Evolutionary conservation across 1,140 invertebrate species (phyloP).

Genomic region (Thereuonema tuberculata): DNA sequence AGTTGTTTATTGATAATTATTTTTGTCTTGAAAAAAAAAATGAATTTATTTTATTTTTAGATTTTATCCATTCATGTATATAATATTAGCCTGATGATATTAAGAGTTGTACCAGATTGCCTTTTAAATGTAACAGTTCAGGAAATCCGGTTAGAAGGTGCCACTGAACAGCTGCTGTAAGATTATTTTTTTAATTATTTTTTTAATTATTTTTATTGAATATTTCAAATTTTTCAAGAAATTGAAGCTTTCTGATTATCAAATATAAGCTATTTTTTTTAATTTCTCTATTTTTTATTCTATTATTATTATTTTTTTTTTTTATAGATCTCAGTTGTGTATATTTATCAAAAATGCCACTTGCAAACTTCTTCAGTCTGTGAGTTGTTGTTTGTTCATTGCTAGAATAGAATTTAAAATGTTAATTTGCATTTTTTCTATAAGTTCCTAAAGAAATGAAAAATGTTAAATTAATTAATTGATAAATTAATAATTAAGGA

Average conservation of each 20-base stretch:
- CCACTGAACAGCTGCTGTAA: conserved; percentile 38
- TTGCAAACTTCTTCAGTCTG: conserved; percentile 36
- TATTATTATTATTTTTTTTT: too few species aligned
- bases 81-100: conserved; percentile 58
- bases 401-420: conserved; percentile 23
- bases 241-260: conserved; percentile 3
- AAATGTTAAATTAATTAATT: too few species aligned
- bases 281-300: too few species aligned
- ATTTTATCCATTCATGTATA: conserved; percentile 75
- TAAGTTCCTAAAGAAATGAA: too few species aligned
- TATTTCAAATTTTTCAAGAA: conserved; percentile 4
- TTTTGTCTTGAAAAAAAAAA: too few species aligned
- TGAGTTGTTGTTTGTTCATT: conserved; percentile 19
- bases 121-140: conserved; percentile 56
- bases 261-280: conserved; percentile 1
- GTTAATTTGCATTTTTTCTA: too few species aligned
- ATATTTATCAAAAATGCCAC: conserved; percentile 12
- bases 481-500: too few species aligned
- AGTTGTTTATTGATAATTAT: too few species aligned
- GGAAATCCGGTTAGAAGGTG: conserved; percentile 61
- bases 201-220: conserved; percentile 11
- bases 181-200: conserved; percentile 9
- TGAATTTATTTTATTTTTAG: conserved; percentile 25
- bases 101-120: conserved; percentile 49
- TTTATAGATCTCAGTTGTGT: conserved; percentile 3